These are phyloP conservation scores for Drosophila nasuta DNA, from an alignment of 1,140 invertebrate genomes.

Conservation along the genomic window DNA sequence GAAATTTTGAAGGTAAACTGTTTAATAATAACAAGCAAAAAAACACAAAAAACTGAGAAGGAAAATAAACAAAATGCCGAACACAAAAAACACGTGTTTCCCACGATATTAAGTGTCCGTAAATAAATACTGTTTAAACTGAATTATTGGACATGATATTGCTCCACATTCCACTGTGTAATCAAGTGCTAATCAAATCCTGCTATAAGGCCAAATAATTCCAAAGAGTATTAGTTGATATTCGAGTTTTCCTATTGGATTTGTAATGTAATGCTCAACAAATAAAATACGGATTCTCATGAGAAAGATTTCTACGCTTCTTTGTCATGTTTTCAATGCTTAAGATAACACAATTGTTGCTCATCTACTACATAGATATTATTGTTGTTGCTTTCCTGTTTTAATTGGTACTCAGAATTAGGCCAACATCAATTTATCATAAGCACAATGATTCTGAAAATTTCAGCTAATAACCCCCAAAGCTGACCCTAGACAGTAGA, in stretches of 20 bases:
- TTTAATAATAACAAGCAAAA: background rate
- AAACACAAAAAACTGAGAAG: conserved; percentile 4
- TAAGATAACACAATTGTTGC: conserved; percentile 41
- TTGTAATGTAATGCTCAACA: conserved; percentile 18
- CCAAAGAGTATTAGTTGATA: background rate
- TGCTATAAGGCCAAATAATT: background rate
- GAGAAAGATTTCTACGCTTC: conserved; percentile 12
- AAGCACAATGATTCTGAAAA: conserved; percentile 62
- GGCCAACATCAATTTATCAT: conserved; percentile 71
- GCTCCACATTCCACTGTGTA: background rate
- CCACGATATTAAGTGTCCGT: conserved; percentile 4
- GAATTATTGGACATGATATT: background rate
- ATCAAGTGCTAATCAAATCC: background rate
- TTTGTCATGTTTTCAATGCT: conserved; percentile 28
- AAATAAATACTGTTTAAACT: background rate
- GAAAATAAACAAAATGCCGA: background rate
- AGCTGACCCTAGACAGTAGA: conserved; percentile 3
- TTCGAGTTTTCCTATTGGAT: conserved; percentile 1
- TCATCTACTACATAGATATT: background rate
- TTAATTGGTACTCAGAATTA: conserved; percentile 75
- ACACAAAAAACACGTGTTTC: conserved; percentile 2
- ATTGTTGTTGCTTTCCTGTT: conserved; percentile 40
- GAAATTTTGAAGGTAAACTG: conserved; percentile 8
- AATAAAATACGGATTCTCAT: conserved; percentile 1
- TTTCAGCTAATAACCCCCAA: conserved; percentile 68